Evolutionary conservation across 2,797 vertebrate genomes (phyloP), one percentile per base, ranked within the genome.

Genomic region (Pseudocheirus occidentalis): DNA sequence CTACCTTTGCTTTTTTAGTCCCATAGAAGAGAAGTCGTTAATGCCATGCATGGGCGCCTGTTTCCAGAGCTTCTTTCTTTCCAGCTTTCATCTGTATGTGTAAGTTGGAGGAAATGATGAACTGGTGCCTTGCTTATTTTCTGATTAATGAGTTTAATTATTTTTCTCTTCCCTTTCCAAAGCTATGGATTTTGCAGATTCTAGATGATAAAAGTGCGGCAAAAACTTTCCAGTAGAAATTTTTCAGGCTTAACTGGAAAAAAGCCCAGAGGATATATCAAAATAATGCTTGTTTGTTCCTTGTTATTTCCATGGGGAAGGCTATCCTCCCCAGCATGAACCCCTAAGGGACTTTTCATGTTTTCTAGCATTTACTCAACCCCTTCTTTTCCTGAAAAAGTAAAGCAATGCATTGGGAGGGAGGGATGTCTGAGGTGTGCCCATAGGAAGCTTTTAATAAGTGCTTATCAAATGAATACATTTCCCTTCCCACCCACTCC

Each of bases 91-190:
- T 55, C 90, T 92, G n/a, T 52, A 21, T 0, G 3, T 0, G 4
- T 13, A 5, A 40, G 0, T 0, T 7, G 57, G 73, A 81, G 90
- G 95, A 10, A 9, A 94, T 0, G 0, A 46, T 89, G 0, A 34
- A 93, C 34, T 18, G 0, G 16, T 0, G 0, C 40, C 59, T 92
- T 29, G 62, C 52, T 14, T 90, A 52, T n/a, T 93, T 90, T 40
- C 55, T 92, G 29, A 89, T 0, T 7, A 14, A 55, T 54, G 90
- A 93, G 58, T 95, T 34, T 55, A 0, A 50, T 81, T 66, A 55
- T 94, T 55, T 81, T 94, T 24, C 28, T 90, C 18, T 58, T 95
- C 55, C 50, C 55, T 81, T 96, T 92, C 94, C 0, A 24, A 90
- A 94, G 34, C 66, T 91, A 5, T 92, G 94, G 66, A 0, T 92